phyloP scores from a whole-genome alignment of 2,113 vertebrate species.

The Festucalex cinctus region DNA sequence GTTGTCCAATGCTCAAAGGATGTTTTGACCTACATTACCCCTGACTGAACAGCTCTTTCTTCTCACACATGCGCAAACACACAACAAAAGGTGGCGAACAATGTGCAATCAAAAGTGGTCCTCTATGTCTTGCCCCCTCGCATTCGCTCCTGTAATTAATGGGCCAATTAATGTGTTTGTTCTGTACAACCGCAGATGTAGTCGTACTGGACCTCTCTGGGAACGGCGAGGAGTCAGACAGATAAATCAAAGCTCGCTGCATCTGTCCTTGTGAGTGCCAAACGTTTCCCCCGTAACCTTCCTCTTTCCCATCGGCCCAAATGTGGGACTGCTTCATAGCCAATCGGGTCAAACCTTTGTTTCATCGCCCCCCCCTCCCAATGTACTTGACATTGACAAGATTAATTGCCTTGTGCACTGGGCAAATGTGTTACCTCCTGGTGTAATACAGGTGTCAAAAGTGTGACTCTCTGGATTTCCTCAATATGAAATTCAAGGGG shows the following conservation, averaged over 20 bases:
- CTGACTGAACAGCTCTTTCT: conserved; percentile 44
- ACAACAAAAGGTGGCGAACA: conserved; percentile 34
- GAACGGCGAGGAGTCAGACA: conserved; percentile 60
- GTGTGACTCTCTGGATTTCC: conserved; percentile 36
- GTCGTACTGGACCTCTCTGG: conserved; percentile 52
- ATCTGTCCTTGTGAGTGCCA: conserved; percentile 67
- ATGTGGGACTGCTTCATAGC: conserved; percentile 67
- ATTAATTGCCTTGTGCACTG: conserved; percentile 68
- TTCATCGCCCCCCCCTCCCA: conserved; percentile 61
- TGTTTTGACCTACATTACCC: conserved; percentile 68
- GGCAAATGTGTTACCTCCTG: conserved; percentile 60
- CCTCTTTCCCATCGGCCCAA: conserved; percentile 52
- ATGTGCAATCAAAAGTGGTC: conserved; percentile 50
- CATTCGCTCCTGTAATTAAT: conserved; percentile 71
- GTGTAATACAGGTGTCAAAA: conserved; percentile 68
- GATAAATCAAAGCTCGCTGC: conserved; percentile 72
- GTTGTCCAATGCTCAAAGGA: conserved; percentile 53
- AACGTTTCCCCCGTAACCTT: conserved; percentile 55
- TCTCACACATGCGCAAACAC: conserved; percentile 17
- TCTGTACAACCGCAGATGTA: conserved; percentile 61
- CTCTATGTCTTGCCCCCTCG: conserved; percentile 51
- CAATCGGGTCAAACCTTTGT: conserved; percentile 72
- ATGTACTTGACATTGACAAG: conserved; percentile 71
- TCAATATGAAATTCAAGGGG: conserved; percentile 32
- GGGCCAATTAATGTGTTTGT: conserved; percentile 75